These are phyloP conservation scores for Drosophila oshimai DNA, from an alignment of 1,140 invertebrate genomes.

Conservation along the genomic window DNA sequence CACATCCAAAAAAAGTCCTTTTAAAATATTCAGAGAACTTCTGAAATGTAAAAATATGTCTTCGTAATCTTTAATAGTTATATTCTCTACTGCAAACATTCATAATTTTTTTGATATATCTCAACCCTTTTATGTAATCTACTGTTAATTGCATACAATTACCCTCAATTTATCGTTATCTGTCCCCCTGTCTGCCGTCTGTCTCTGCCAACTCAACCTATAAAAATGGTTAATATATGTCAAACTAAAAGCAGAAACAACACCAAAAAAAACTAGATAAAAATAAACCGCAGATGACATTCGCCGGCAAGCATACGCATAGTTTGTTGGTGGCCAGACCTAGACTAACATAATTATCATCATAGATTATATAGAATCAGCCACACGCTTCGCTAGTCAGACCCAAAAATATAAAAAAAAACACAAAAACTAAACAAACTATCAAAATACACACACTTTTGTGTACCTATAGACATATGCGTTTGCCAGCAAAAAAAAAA, in stretches of 20 bases:
- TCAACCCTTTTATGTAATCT: constrained; percentile 4
- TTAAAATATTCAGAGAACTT: neutral
- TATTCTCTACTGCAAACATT: neutral
- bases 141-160: constrained; percentile 53
- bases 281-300: constrained; percentile 66
- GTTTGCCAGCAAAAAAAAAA: constrained; percentile 23
- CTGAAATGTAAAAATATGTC: neutral
- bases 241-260: constrained; percentile 24
- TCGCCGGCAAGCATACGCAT: constrained; percentile 11
- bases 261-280: constrained; percentile 48
- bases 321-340: constrained; percentile 32
- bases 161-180: constrained; percentile 57
- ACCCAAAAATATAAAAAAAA: constrained; percentile 6
- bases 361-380: constrained; percentile 45
- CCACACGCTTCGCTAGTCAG: constrained; percentile 49
- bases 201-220: constrained; percentile 17
- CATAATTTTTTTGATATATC: neutral
- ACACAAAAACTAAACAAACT: constrained; percentile 14
- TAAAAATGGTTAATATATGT: constrained; percentile 68
- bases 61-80: neutral
- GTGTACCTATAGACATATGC: constrained; percentile 31
- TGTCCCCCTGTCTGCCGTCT: constrained; percentile 23
- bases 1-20: too few species aligned
- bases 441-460: constrained; percentile 7
- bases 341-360: constrained; percentile 55